A percentile compares a stretch with the other conserved stretches of the same genome.
These are phyloP conservation scores for Toxonevra muliebris DNA, from an alignment of 2,888 invertebrate species.

Conservation along the genomic window DNA sequence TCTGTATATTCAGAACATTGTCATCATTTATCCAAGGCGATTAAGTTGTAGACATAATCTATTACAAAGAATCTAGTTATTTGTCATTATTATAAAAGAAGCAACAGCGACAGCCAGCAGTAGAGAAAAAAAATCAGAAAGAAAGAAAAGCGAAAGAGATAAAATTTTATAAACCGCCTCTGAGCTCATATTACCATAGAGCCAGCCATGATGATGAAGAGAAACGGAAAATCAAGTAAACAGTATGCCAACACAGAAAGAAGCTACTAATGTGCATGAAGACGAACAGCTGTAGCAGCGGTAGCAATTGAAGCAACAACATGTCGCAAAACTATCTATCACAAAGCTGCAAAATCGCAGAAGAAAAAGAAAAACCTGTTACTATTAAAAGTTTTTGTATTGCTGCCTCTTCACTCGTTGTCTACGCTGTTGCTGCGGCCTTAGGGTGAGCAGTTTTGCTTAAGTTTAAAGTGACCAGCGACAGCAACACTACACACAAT, in stretches of 20 bases:
- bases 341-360: conserved; percentile 36
- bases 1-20: conserved; percentile 48
- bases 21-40: conserved; percentile 64
- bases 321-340: conserved; percentile 11
- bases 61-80: conserved; percentile 65
- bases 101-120: not conserved
- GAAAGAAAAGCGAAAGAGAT: conserved; percentile 42
- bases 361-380: conserved; percentile 57
- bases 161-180: conserved; percentile 61
- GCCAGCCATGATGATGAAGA: conserved; percentile 24
- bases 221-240: conserved; percentile 50
- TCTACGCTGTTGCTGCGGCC: no score
- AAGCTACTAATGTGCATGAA: conserved; percentile 46
- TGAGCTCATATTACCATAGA: conserved; percentile 59
- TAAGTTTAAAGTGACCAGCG: conserved; percentile 16
- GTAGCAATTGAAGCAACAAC: conserved; percentile 36
- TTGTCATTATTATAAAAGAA: conserved; percentile 58
- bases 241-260: conserved; percentile 38
- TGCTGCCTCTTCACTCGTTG: conserved; percentile 17
- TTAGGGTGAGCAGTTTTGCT: not conserved
- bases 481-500: conserved; percentile 26
- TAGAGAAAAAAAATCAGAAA: conserved; percentile 40
- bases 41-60: conserved; percentile 65
- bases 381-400: conserved; percentile 54
- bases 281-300: conserved; percentile 39